phyloP scores from a whole-genome alignment of 2,113 vertebrate species.

The Eleginops maclovinus region DNA sequence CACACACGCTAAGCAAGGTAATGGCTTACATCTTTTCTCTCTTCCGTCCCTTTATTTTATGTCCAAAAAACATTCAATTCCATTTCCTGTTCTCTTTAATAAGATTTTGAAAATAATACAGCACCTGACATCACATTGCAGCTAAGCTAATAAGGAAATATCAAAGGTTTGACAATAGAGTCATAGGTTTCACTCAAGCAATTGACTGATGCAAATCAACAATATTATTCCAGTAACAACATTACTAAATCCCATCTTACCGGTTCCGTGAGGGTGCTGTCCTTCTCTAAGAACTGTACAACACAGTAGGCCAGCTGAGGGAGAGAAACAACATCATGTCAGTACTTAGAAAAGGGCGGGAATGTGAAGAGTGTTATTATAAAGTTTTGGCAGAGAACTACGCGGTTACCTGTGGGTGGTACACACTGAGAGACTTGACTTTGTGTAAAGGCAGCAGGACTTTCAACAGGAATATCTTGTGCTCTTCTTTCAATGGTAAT shows the following conservation, averaged over 20 bases:
- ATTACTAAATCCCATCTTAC: conserved; percentile 56
- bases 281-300: conserved; percentile 84
- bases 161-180: neutral
- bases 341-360: neutral
- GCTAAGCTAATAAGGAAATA: neutral
- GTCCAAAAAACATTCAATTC: neutral
- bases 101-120: neutral
- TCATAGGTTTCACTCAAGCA: neutral
- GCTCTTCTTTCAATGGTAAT: conserved; percentile 99
- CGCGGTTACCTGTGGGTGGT: conserved; percentile 94
- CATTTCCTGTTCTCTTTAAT: neutral
- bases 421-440: conserved; percentile 99
- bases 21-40: neutral
- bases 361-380: neutral
- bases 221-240: neutral
- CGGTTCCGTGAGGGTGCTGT: conserved; percentile 84
- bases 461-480: conserved; percentile 99
- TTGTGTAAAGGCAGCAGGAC: conserved; percentile 98
- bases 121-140: neutral
- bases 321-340: neutral
- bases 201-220: conserved; percentile 14
- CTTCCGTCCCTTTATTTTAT: neutral
- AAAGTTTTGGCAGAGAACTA: neutral
- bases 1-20: neutral
- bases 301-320: conserved; percentile 81